phyloP scores from a whole-genome alignment of 2,888 invertebrate genomes.

The Zygothrica quintamaculata region DNA sequence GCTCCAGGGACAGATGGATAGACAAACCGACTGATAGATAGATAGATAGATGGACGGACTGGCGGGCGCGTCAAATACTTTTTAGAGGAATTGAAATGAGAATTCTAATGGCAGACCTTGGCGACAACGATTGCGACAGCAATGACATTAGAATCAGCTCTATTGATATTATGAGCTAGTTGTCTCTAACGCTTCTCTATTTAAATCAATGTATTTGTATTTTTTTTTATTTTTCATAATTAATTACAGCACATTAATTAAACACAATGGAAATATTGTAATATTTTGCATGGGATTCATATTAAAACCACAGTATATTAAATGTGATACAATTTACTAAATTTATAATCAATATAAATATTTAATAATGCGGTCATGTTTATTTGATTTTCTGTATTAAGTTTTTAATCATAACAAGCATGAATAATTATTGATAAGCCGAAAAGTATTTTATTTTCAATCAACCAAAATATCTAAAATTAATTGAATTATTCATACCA shows the following conservation, averaged over 20 bases:
- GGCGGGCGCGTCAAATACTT: slow-evolving; percentile 42
- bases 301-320: slow-evolving; percentile 15
- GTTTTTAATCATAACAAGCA: slow-evolving; percentile 20
- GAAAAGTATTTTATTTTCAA: slow-evolving; percentile 4
- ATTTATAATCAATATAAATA: slow-evolving; percentile 38
- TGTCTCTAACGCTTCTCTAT: slow-evolving; percentile 3
- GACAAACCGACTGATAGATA: not conserved
- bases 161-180: slow-evolving; percentile 19
- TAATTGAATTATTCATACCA: not conserved
- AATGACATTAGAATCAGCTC: slow-evolving; percentile 12
- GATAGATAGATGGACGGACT: not conserved
- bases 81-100: slow-evolving; percentile 33
- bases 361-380: slow-evolving; percentile 39
- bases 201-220: slow-evolving; percentile 8
- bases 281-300: not conserved
- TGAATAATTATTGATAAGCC: slow-evolving; percentile 35
- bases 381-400: slow-evolving; percentile 30
- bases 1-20: not conserved
- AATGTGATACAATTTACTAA: slow-evolving; percentile 14
- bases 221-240: slow-evolving; percentile 26
- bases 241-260: slow-evolving; percentile 24
- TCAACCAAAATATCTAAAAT: slow-evolving; percentile 4
- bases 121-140: slow-evolving; percentile 44
- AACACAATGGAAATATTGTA: too few species aligned
- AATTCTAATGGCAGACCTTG: slow-evolving; percentile 64